Evolutionary conservation across 2,888 invertebrate genomes (phyloP).

Genomic region (Poecilobothrus nobilitatus): DNA sequence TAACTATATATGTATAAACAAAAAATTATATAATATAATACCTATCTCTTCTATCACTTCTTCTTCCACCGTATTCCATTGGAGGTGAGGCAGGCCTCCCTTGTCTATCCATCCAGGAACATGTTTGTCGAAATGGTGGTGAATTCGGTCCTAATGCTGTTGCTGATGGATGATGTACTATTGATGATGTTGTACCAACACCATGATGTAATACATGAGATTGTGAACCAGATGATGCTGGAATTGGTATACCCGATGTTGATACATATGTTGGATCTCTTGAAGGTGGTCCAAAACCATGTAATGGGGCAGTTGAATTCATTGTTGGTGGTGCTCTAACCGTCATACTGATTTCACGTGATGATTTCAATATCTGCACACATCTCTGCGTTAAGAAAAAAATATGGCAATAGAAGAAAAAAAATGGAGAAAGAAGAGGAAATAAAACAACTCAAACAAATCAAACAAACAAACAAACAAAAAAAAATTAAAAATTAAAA

Average conservation of each 20-base stretch:
- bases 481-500: constrained; percentile 5
- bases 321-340: constrained; percentile 65
- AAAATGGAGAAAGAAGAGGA: constrained; percentile 35
- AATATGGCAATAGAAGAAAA: constrained; percentile 46
- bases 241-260: constrained; percentile 35
- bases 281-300: constrained; percentile 46
- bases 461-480: constrained; percentile 26
- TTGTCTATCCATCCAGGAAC: constrained; percentile 90
- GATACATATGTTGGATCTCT: constrained; percentile 43
- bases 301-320: constrained; percentile 57
- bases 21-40: constrained; percentile 26
- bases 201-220: constrained; percentile 25
- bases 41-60: constrained; percentile 42
- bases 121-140: constrained; percentile 59
- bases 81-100: constrained; percentile 84
- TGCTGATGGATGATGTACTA: constrained; percentile 27
- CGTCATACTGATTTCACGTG: constrained; percentile 80
- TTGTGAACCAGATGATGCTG: constrained; percentile 38
- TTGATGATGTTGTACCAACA: constrained; percentile 15
- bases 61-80: constrained; percentile 49
- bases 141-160: constrained; percentile 42
- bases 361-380: constrained; percentile 79
- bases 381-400: constrained; percentile 46
- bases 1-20: not conserved
- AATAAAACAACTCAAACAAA: constrained; percentile 27